A percentile compares a stretch with the other conserved stretches of the same genome.
These are phyloP conservation scores for Delia radicum DNA, from an alignment of 1,140 invertebrate genomes.

Conservation along the genomic window DNA sequence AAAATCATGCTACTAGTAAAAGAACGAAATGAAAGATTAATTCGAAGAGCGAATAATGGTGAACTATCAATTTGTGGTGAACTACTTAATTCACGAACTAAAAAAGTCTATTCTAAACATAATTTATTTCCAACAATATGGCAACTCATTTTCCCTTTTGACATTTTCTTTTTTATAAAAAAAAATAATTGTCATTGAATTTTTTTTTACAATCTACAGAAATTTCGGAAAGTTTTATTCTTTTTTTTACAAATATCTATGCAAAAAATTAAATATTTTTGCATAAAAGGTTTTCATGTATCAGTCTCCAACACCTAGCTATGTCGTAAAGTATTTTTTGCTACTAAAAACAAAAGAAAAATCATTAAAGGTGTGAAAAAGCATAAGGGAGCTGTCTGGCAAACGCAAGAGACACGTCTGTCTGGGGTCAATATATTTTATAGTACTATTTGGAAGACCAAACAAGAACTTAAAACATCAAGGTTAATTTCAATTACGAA, in stretches of 20 bases:
- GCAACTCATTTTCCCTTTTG: neutral
- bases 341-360: neutral
- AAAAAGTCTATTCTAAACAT: no score
- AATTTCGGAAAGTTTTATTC: neutral
- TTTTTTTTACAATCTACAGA: neutral
- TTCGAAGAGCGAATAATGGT: no score
- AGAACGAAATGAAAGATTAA: no score
- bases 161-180: neutral
- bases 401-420: neutral
- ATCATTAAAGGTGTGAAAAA: neutral
- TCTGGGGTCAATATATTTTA: neutral
- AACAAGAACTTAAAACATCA: neutral
- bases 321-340: neutral
- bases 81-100: no score
- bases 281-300: neutral
- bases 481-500: neutral
- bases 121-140: no score
- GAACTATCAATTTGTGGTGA: no score
- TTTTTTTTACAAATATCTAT: neutral
- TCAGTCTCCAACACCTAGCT: neutral
- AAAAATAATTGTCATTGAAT: constrained; percentile 16
- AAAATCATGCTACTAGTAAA: no score
- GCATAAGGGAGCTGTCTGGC: neutral
- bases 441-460: neutral
- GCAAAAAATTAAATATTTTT: constrained; percentile 9